Conservation (phyloP, 2,797 vertebrate genomes). For the Lepus oiostolus region DNA sequence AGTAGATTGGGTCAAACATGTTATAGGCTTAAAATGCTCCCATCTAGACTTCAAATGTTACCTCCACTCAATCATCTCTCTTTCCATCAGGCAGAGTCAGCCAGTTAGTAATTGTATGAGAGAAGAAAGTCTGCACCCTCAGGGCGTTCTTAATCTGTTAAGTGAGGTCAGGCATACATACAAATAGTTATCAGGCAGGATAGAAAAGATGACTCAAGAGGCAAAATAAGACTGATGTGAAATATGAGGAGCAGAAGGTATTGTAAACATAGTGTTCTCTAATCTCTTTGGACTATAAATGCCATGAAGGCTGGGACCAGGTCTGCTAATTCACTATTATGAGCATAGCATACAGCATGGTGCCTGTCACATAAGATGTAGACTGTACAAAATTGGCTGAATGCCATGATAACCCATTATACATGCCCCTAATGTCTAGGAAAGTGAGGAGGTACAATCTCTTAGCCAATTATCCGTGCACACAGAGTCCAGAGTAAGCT, state of each 20-base stretch:
- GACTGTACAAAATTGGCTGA: neutral
- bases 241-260: neutral
- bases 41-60: conserved; percentile 44
- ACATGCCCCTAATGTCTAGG: neutral
- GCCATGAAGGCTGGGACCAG: neutral
- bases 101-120: neutral
- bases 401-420: neutral
- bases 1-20: conserved; percentile 62
- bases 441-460: neutral
- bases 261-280: neutral
- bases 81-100: neutral
- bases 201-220: neutral
- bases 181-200: neutral
- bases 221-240: neutral
- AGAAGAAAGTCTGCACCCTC: conserved; percentile 34
- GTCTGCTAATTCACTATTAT: neutral
- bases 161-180: neutral
- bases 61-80: neutral
- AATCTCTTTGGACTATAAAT: neutral
- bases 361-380: neutral
- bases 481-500: neutral
- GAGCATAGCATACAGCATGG: neutral
- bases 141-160: conserved; percentile 31
- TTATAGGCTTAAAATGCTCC: conserved; percentile 29
- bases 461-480: neutral